A percentile compares a stretch with the other conserved stretches of the same genome.
Conservation (phyloP, 2,797 vertebrate genomes). For the Oreonectes daqikongensis region DNA sequence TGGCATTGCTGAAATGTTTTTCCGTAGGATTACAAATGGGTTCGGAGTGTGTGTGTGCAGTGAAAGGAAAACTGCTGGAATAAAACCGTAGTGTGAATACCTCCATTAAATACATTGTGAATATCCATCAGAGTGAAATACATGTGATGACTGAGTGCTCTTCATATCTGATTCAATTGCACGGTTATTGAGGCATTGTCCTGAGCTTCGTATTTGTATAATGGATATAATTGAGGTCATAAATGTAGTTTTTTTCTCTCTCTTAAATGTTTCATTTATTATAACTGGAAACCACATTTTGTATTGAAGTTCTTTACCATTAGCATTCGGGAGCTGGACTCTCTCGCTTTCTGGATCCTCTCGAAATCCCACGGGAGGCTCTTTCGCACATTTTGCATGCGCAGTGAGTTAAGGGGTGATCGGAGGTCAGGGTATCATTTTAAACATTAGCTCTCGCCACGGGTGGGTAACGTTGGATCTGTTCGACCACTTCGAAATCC, state of each 20-base stretch:
- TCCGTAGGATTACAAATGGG: slow-evolving; percentile 33
- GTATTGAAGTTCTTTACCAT: too few relatives aligned
- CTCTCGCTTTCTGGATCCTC: slow-evolving; percentile 13
- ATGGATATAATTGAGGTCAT: slow-evolving; percentile 16
- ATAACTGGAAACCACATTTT: not conserved
- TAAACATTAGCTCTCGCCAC: not conserved
- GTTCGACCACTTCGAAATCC: not conserved
- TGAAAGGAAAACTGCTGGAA: not conserved
- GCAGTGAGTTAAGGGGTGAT: not conserved
- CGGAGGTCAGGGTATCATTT: slow-evolving; percentile 18
- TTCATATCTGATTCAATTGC: slow-evolving; percentile 10
- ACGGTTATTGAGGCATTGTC: slow-evolving; percentile 1
- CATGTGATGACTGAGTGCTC: slow-evolving; percentile 26
- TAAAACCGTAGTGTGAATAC: slow-evolving; percentile 3
- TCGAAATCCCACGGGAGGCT: not conserved
- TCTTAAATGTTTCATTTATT: not conserved
- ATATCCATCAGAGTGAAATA: slow-evolving; percentile 10
- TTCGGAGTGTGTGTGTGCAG: slow-evolving; percentile 9
- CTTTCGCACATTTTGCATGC: slow-evolving; percentile 16
- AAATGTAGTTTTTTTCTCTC: not conserved
- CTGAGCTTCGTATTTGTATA: slow-evolving; percentile 13
- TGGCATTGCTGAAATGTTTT: slow-evolving; percentile 1
- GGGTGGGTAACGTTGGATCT: slow-evolving; percentile 17
- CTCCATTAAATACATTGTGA: slow-evolving; percentile 33
- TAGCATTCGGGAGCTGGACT: slow-evolving; percentile 17